A percentile compares a stretch with the other conserved stretches of the same genome.
Conservation (phyloP, 2,113 vertebrate genomes). For the Psophia crepitans region DNA sequence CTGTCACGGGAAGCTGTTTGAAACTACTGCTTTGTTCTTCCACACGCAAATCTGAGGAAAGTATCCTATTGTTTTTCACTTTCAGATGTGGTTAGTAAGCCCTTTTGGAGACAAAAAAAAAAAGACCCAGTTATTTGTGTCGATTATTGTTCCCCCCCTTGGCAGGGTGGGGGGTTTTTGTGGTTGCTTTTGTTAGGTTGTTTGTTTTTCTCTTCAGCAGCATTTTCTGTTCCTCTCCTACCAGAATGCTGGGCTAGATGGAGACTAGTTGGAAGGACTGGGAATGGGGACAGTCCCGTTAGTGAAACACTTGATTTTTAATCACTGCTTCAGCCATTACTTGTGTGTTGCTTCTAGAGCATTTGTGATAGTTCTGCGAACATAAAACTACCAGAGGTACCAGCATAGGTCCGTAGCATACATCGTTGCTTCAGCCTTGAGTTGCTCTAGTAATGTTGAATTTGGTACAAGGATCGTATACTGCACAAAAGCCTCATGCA, state of each 20-base stretch:
- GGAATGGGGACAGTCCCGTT: not conserved
- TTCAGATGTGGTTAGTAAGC: not conserved
- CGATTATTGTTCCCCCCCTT: not conserved
- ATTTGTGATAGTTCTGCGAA: not conserved
- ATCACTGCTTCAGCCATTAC: not conserved
- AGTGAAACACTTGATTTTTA: not conserved
- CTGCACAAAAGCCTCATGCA: not conserved
- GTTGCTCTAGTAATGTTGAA: not conserved
- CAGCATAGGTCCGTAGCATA: not conserved
- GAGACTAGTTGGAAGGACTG: not conserved
- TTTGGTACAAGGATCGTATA: not conserved
- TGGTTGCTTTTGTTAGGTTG: rapidly evolving
- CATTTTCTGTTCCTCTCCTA: not conserved
- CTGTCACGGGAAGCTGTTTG: not conserved
- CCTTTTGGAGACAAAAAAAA: too few relatives aligned
- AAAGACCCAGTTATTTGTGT: not conserved
- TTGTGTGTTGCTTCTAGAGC: not conserved
- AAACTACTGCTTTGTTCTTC: not conserved
- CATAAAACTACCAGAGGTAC: not conserved
- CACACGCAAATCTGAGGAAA: not conserved
- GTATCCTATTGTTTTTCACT: not conserved
- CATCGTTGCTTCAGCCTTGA: not conserved
- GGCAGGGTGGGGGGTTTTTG: too few relatives aligned
- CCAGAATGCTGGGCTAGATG: not conserved
- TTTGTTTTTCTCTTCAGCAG: not conserved